phyloP scores from a whole-genome alignment of 2,797 vertebrate genomes.

The Hypotaenidia okinawae region DNA sequence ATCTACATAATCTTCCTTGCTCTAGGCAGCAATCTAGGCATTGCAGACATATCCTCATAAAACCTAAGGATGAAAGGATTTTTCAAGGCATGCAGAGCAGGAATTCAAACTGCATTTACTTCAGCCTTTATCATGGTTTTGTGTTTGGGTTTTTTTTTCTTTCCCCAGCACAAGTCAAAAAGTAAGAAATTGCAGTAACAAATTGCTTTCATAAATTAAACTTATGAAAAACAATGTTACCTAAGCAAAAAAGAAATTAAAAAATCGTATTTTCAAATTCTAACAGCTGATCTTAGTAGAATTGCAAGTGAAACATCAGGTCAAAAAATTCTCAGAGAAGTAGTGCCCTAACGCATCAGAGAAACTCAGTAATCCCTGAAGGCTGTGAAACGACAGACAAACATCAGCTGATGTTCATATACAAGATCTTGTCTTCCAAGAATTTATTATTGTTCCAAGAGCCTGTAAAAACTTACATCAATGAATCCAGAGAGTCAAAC shows the following conservation, averaged over 20 bases:
- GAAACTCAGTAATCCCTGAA: not conserved
- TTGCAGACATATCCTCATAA: not conserved
- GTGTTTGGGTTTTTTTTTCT: not conserved
- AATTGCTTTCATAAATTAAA: too few species aligned
- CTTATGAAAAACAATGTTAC: not conserved
- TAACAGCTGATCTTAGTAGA: not conserved
- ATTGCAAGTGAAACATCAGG: not conserved
- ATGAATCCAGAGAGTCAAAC: not conserved
- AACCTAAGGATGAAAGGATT: not conserved
- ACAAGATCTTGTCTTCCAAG: not conserved
- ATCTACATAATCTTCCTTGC: conserved; percentile 45
- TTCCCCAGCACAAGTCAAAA: not conserved
- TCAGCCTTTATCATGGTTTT: not conserved
- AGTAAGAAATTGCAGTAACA: not conserved
- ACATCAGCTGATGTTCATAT: not conserved
- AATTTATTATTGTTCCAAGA: conserved; percentile 23
- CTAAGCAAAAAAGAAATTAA: not conserved
- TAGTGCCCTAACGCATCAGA: not conserved
- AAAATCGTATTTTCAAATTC: not conserved
- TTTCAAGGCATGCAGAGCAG: not conserved
- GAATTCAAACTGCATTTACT: conserved; percentile 26
- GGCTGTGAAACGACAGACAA: not conserved
- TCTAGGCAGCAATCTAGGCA: conserved; percentile 22
- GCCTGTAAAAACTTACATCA: not conserved
- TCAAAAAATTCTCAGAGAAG: not conserved